A percentile compares a stretch with the other conserved stretches of the same genome.
phyloP scores from a whole-genome alignment of 2,888 invertebrate species.

The Philaethria dido region DNA sequence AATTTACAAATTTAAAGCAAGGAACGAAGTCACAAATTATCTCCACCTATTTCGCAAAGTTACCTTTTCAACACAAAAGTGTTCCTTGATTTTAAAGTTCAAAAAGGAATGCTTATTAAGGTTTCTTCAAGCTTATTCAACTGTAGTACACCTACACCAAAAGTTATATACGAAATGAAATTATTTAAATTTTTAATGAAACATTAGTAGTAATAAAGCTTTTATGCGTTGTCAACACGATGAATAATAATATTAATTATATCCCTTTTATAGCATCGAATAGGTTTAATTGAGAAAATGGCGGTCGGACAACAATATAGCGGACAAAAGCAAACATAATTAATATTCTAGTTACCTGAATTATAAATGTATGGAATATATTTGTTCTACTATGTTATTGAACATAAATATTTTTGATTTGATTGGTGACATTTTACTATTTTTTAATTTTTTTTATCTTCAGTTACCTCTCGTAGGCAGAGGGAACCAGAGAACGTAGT shows the following conservation, averaged over 20 bases:
- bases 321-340: conserved; percentile 19
- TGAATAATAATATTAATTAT: conserved; percentile 22
- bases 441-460: no score
- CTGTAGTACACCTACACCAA: background rate
- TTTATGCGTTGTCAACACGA: conserved; percentile 15
- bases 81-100: background rate
- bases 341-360: conserved; percentile 22
- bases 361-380: conserved; percentile 15
- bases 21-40: background rate
- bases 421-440: no score
- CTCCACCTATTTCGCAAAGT: background rate
- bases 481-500: no score
- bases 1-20: background rate
- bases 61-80: background rate
- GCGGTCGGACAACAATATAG: conserved; percentile 13
- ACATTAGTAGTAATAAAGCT: background rate
- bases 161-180: background rate
- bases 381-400: conserved; percentile 6
- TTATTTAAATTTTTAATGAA: background rate
- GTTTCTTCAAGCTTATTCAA: background rate
- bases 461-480: no score
- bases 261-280: conserved; percentile 23
- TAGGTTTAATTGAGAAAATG: conserved; percentile 25
- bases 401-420: background rate
- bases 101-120: background rate